phyloP scores from a whole-genome alignment of 2,888 invertebrate species.

The Meiosimyza decipiens region DNA sequence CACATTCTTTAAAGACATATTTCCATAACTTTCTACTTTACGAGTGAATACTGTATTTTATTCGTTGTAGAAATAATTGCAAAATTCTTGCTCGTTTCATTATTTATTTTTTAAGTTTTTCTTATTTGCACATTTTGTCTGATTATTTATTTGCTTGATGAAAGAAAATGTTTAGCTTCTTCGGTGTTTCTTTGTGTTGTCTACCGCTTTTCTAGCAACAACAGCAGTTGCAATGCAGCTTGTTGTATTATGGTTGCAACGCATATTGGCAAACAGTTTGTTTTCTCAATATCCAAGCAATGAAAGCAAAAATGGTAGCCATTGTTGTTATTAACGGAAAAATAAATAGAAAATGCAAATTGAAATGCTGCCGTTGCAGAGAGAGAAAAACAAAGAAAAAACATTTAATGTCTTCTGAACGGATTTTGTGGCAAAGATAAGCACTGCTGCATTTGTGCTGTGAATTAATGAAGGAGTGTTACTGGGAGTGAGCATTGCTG shows the following conservation, averaged over 20 bases:
- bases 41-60: not conserved
- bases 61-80: slow-evolving; percentile 12
- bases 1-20: too few relatives aligned
- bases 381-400: too few relatives aligned
- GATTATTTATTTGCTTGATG: slow-evolving; percentile 7
- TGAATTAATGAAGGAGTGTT: too few relatives aligned
- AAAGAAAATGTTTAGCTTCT: not conserved
- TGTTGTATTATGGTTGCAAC: not conserved
- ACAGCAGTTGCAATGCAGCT: not conserved
- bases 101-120: not conserved
- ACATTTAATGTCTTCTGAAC: too few relatives aligned
- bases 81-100: not conserved
- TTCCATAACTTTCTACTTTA: too few relatives aligned
- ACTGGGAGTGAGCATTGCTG: too few relatives aligned
- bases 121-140: slow-evolving; percentile 17
- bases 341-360: slow-evolving; percentile 6
- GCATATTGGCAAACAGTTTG: slow-evolving; percentile 24
- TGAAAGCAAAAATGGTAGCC: slow-evolving; percentile 17
- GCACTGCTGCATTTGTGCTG: too few relatives aligned
- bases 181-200: not conserved
- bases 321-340: slow-evolving; percentile 14
- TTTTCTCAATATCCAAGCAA: slow-evolving; percentile 13
- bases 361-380: too few relatives aligned
- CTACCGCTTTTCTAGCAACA: too few relatives aligned
- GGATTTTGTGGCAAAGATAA: too few relatives aligned